A percentile compares a stretch with the other conserved stretches of the same genome.
Conservation (phyloP, 2,797 vertebrate genomes). For the Falco rusticolus region DNA sequence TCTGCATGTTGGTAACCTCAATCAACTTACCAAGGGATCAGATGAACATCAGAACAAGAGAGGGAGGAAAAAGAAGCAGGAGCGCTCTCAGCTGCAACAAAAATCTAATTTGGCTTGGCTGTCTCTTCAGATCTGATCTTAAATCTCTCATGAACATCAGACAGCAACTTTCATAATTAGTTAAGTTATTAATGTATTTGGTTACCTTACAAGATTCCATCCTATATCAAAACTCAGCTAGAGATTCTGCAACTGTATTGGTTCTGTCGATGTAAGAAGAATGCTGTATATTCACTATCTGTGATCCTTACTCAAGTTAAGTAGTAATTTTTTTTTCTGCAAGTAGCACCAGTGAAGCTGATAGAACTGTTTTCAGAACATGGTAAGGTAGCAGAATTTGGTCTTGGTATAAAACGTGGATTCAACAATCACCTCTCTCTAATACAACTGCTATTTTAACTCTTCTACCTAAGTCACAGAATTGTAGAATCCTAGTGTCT, state of each 20-base stretch:
- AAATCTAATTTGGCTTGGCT: background rate
- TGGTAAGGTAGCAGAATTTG: background rate
- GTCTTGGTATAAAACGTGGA: background rate
- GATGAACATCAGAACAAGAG: background rate
- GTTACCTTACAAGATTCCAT: background rate
- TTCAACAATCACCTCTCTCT: background rate
- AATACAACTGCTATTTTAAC: background rate
- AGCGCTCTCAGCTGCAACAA: background rate
- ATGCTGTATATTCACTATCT: background rate
- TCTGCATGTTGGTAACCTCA: background rate
- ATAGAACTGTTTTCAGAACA: background rate
- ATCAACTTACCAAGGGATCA: background rate
- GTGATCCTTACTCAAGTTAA: background rate
- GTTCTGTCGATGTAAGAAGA: background rate
- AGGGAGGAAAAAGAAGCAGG: background rate
- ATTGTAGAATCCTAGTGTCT: background rate
- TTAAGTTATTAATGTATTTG: background rate
- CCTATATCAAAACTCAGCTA: background rate
- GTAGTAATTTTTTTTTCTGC: background rate
- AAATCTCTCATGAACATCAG: background rate
- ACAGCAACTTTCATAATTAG: background rate
- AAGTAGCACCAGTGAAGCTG: background rate
- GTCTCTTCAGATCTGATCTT: background rate
- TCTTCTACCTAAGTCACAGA: background rate
- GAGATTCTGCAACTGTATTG: background rate